Evolutionary conservation across 2,888 invertebrate genomes (phyloP).

Genomic region (Strigamia maritima): DNA sequence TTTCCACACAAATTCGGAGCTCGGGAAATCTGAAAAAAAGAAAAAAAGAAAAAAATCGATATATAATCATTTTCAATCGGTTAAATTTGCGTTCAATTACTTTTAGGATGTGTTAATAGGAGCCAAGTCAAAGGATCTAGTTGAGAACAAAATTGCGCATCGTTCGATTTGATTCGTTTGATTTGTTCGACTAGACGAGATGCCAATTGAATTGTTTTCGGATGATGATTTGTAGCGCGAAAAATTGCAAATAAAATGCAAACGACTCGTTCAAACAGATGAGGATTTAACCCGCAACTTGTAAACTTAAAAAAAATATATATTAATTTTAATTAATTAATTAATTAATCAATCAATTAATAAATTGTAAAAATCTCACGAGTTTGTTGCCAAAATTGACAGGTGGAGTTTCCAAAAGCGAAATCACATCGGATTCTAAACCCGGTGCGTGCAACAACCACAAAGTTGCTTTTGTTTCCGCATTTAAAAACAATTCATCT

Average conservation of each 20-base stretch:
- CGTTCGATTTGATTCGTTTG: neutral
- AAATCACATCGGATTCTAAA: neutral
- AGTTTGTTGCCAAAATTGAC: neutral
- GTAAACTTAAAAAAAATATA: neutral
- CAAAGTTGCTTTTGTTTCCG: neutral
- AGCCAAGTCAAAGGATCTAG: neutral
- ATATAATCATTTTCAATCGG: too few species aligned
- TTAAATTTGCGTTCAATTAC: too few species aligned
- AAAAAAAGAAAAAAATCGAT: too few species aligned
- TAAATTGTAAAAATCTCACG: neutral
- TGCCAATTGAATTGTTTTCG: neutral
- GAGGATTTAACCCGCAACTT: neutral
- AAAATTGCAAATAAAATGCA: neutral
- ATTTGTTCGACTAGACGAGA: neutral
- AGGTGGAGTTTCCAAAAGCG: neutral
- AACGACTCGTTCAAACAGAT: neutral
- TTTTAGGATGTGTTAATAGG: neutral
- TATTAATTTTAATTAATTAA: too few species aligned
- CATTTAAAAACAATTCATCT: neutral
- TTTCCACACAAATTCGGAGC: neutral
- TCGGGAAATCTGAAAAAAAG: neutral
- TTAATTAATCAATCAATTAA: too few species aligned
- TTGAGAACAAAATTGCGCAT: neutral
- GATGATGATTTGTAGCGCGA: neutral
- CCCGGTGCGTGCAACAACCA: neutral